A percentile compares a stretch with the other conserved stretches of the same genome.
phyloP scores from a whole-genome alignment of 2,797 vertebrate species.

The Sphenopsis melanotis region DNA sequence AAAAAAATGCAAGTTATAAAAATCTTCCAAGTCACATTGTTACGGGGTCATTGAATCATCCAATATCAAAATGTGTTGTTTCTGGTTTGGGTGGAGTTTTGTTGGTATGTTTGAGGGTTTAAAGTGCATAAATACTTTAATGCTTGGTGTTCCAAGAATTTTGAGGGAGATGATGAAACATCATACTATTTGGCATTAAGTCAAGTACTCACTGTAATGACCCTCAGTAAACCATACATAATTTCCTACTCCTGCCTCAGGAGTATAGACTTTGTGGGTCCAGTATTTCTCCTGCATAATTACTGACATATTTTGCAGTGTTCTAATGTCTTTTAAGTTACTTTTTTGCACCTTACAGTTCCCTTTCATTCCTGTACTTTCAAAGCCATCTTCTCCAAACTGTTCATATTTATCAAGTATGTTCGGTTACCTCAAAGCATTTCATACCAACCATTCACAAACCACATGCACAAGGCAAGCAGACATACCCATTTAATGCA shows the following conservation, averaged over 20 bases:
- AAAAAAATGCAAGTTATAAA: neutral
- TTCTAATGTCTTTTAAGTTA: neutral
- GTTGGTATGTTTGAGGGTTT: neutral
- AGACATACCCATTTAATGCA: neutral
- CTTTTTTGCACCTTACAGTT: neutral
- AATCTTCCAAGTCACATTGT: neutral
- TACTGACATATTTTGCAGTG: neutral
- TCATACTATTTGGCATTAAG: neutral
- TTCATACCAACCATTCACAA: neutral
- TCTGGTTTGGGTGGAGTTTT: neutral
- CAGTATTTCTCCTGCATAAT: neutral
- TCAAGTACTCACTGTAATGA: neutral
- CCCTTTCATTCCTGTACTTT: neutral
- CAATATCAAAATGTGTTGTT: neutral
- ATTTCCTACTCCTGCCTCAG: neutral
- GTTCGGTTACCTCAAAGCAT: neutral
- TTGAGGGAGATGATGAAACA: neutral
- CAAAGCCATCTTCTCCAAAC: neutral
- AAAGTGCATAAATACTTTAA: neutral
- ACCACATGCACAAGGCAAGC: neutral
- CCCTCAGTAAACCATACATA: rapidly evolving
- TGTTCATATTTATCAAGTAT: neutral
- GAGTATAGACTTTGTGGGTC: neutral
- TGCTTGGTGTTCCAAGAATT: neutral
- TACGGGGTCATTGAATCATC: neutral